Evolutionary conservation across 1,140 invertebrate species (phyloP).

Genomic region (Drepana arcuata): DNA sequence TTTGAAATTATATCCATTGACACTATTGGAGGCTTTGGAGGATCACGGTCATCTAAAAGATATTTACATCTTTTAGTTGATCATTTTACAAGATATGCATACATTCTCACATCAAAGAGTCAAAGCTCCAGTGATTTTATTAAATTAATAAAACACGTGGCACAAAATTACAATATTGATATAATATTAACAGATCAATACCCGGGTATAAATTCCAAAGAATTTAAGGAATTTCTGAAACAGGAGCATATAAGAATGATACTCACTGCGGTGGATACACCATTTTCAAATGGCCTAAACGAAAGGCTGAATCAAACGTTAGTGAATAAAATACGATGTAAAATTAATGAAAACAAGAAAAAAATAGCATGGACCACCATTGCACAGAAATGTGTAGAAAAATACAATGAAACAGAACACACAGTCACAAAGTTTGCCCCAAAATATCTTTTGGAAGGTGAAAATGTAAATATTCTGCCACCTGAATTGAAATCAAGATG

Average conservation of each 20-base stretch:
- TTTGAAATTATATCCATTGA: neutral
- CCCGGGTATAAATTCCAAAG: neutral
- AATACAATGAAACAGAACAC: neutral
- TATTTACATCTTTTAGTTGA: neutral
- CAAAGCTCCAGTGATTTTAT: neutral
- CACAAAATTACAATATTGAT: neutral
- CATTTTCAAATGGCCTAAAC: neutral
- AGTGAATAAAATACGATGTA: neutral
- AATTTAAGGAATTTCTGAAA: neutral
- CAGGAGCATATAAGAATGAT: neutral
- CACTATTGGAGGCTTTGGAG: neutral
- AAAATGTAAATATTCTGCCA: neutral
- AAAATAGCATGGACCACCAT: neutral
- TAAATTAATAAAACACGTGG: neutral
- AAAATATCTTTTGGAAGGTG: neutral
- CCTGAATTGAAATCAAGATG: neutral
- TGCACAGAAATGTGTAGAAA: neutral
- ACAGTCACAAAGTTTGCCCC: neutral
- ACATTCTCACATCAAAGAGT: neutral
- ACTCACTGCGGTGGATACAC: neutral
- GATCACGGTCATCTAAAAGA: neutral
- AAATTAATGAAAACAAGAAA: neutral
- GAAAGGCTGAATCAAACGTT: neutral
- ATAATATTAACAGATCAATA: neutral
- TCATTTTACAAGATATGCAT: neutral